phyloP scores from a whole-genome alignment of 2,113 vertebrate species.

The Tetraodon nigroviridis region DNA sequence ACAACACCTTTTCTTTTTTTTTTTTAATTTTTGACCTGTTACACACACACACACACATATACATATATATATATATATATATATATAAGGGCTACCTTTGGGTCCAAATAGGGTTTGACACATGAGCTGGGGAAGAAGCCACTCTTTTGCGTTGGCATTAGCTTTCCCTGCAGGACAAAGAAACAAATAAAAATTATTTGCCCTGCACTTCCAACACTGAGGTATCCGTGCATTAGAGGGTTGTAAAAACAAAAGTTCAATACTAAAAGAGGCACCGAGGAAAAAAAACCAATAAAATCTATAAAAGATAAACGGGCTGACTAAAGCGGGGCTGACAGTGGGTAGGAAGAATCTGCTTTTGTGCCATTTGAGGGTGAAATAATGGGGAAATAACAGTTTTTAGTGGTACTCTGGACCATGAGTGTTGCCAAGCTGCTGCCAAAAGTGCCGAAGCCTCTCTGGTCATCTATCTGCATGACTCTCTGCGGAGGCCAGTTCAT shows the following conservation, averaged over 20 bases:
- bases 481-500: neutral
- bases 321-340: neutral
- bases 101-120: slow-evolving; percentile 92
- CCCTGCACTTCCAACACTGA: neutral
- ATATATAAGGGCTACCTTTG: slow-evolving; percentile 72
- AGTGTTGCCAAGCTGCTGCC: slow-evolving; percentile 8
- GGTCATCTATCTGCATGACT: slow-evolving; percentile 14
- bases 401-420: slow-evolving; percentile 13
- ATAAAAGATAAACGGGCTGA: neutral
- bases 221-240: neutral
- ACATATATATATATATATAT: too few species aligned
- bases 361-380: slow-evolving; percentile 4
- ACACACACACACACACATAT: too few species aligned
- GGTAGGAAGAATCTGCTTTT: slow-evolving; percentile 20
- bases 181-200: neutral
- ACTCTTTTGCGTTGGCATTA: slow-evolving; percentile 84
- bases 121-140: slow-evolving; percentile 91
- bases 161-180: slow-evolving; percentile 77
- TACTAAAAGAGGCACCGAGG: too few species aligned
- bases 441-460: slow-evolving; percentile 4
- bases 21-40: neutral
- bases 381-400: slow-evolving; percentile 27
- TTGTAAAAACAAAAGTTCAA: neutral
- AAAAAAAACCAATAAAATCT: too few species aligned
- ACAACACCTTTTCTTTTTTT: too few species aligned